Evolutionary conservation across 2,888 invertebrate species (phyloP).

Genomic region (Drosophila robusta): DNA sequence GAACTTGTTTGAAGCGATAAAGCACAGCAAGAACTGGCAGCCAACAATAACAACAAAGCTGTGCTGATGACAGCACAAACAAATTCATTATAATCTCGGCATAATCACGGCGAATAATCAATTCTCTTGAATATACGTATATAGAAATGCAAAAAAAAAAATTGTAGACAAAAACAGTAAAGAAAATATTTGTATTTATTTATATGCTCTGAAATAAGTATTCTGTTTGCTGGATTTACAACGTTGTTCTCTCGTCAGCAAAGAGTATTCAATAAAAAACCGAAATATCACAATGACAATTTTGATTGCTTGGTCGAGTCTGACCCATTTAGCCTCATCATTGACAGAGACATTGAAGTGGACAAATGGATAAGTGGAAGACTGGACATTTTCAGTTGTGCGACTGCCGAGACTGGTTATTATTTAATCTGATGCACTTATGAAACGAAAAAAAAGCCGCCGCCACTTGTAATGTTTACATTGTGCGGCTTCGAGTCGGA

Average conservation of each 20-base stretch:
- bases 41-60: slow-evolving; percentile 16
- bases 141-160: background rate
- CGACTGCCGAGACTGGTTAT: slow-evolving; percentile 13
- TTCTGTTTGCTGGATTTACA: background rate
- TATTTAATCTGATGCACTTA: slow-evolving; percentile 47
- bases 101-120: background rate
- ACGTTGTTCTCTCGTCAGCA: background rate
- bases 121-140: background rate
- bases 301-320: slow-evolving; percentile 40
- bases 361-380: slow-evolving; percentile 28
- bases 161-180: background rate
- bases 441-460: slow-evolving; percentile 1
- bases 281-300: slow-evolving; percentile 11
- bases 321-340: slow-evolving; percentile 52
- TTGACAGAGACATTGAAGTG: slow-evolving; percentile 58
- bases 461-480: slow-evolving; percentile 21
- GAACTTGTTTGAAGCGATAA: slow-evolving; percentile 21
- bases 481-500: slow-evolving; percentile 2
- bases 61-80: slow-evolving; percentile 1
- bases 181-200: background rate
- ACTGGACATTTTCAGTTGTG: slow-evolving; percentile 17
- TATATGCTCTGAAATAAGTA: background rate
- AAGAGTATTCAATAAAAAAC: slow-evolving; percentile 7
- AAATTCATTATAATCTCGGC: background rate
- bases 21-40: slow-evolving; percentile 15